Percentiles rank a stretch among this genome's conserved stretches.
These are phyloP conservation scores for Gymnoscopelus braueri DNA, from an alignment of 2,797 vertebrate genomes.

Conservation along the genomic window DNA sequence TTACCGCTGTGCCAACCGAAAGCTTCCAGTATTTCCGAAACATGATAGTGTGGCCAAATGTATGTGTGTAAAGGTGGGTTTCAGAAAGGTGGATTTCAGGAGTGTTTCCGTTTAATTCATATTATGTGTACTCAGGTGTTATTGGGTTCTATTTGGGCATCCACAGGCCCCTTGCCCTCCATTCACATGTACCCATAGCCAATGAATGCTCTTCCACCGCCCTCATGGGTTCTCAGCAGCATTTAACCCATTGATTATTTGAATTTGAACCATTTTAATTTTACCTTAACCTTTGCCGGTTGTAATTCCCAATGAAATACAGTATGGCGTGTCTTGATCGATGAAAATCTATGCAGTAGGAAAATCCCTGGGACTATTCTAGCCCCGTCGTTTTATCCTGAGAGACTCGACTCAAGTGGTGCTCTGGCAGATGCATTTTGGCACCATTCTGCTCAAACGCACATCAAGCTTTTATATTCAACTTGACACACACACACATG, in stretches of 20 bases:
- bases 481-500: too few relatives aligned
- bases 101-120: neutral
- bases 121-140: slow-evolving; percentile 4
- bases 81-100: neutral
- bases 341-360: slow-evolving; percentile 15
- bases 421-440: slow-evolving; percentile 1
- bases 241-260: slow-evolving; percentile 21
- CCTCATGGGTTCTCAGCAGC: slow-evolving; percentile 53
- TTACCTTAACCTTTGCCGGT: slow-evolving; percentile 20
- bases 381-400: slow-evolving; percentile 46
- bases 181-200: slow-evolving; percentile 21
- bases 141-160: slow-evolving; percentile 55
- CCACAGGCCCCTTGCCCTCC: slow-evolving; percentile 45
- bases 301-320: slow-evolving; percentile 19
- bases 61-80: neutral
- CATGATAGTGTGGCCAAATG: slow-evolving; percentile 20
- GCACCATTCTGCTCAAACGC: too few relatives aligned
- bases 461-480: too few relatives aligned
- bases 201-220: slow-evolving; percentile 25
- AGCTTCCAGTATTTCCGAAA: slow-evolving; percentile 9
- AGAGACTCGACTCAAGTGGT: slow-evolving; percentile 26
- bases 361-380: neutral
- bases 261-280: slow-evolving; percentile 34
- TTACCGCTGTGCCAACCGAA: too few relatives aligned
- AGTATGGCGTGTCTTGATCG: slow-evolving; percentile 4